These are phyloP conservation scores for Pangasius sanitwongsei DNA, from an alignment of 2,797 vertebrate genomes.

Conservation along the genomic window DNA sequence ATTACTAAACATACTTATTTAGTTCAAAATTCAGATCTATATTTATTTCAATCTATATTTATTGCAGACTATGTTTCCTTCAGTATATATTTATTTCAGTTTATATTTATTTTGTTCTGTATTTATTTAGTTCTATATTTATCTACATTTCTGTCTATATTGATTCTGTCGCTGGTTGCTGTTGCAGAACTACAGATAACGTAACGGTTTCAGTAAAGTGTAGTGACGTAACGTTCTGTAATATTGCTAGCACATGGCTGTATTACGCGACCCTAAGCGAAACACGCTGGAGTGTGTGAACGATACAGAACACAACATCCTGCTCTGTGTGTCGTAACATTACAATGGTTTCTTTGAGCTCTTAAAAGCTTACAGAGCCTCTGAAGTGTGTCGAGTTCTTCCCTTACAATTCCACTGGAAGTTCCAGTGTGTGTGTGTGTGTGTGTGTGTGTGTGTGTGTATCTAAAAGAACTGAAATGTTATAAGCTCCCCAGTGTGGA, in stretches of 20 bases:
- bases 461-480: background rate
- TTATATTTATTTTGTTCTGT: background rate
- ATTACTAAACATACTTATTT: background rate
- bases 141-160: background rate
- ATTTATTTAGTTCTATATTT: background rate
- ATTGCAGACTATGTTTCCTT: background rate
- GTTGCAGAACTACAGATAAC: background rate
- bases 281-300: background rate
- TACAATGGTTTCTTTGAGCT: constrained; percentile 36
- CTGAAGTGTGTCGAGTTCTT: constrained; percentile 19
- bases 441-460: constrained; percentile 6
- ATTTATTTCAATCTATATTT: background rate
- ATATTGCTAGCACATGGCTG: background rate
- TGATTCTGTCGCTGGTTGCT: background rate
- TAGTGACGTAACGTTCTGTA: background rate
- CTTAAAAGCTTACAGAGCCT: constrained; percentile 18
- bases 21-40: too few relatives aligned
- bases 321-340: background rate
- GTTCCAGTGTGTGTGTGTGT: constrained; percentile 16
- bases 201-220: background rate
- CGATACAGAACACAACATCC: constrained; percentile 1
- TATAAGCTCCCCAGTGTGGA: constrained; percentile 28
- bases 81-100: background rate
- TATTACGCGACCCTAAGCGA: background rate
- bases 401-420: constrained; percentile 28